phyloP scores from a whole-genome alignment of 2,888 invertebrate genomes.

The Ennomos quercinarius region DNA sequence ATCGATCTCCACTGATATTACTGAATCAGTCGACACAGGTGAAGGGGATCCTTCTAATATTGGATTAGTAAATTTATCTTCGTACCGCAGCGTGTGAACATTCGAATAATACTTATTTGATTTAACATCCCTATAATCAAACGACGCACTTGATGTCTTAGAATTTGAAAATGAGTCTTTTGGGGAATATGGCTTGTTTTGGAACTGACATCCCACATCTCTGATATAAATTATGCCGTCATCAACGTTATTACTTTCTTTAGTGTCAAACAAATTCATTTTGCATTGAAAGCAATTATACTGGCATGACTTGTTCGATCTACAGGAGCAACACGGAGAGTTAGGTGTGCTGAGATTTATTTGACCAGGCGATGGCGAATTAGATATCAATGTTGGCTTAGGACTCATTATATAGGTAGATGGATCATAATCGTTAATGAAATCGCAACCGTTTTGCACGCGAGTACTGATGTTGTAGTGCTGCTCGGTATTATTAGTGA shows the following conservation, averaged over 20 bases:
- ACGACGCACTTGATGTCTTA: constrained; percentile 60
- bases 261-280: constrained; percentile 31
- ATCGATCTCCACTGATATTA: constrained; percentile 54
- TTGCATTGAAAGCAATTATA: constrained; percentile 53
- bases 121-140: constrained; percentile 53
- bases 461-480: constrained; percentile 50
- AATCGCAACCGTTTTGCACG: constrained; percentile 56
- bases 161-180: constrained; percentile 51
- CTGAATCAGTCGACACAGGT: constrained; percentile 47
- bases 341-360: constrained; percentile 34
- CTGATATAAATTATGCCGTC: constrained; percentile 66
- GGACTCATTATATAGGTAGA: constrained; percentile 51
- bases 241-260: constrained; percentile 49
- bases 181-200: constrained; percentile 52
- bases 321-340: constrained; percentile 45
- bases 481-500: constrained; percentile 47
- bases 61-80: constrained; percentile 65
- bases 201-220: constrained; percentile 77
- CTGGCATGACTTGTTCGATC: constrained; percentile 71
- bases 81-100: constrained; percentile 61
- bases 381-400: constrained; percentile 46
- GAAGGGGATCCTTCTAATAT: constrained; percentile 50
- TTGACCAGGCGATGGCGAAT: constrained; percentile 47
- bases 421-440: constrained; percentile 45
- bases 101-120: constrained; percentile 55